Base-by-base conservation (phyloP, 1,140 invertebrate species). In the Brachionus rotundiformis region DNA sequence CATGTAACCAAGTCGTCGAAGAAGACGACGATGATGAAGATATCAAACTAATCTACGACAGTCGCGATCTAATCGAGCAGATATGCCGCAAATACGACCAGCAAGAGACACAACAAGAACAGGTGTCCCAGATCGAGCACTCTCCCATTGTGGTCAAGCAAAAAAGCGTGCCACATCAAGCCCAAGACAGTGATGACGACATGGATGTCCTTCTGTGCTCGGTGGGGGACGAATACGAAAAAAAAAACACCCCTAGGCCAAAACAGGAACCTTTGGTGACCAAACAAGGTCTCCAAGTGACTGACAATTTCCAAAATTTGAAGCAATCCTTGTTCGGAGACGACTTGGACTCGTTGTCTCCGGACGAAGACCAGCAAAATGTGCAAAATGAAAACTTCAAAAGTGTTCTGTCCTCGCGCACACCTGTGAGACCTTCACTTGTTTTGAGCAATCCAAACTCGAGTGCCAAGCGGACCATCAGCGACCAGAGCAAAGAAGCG, bases 61-160 rank as follows among this genome's bases (percentile, higher is more conserved):
- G 63, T 19, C 27, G 63, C 0, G 63, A 68, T 16, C n/a, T 68
- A 33, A 68, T 68, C 63, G 63, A 68, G n/a, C 63, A 68, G 29
- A 68, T 68, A 33, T 68, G 63, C 33, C 63, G 63, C 16, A 68
- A 68, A 33, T 68, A 68, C 63, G 63, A 68, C 63, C n/a, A n/a
- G 8, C 29, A 4, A 36, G 33, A 2, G 27, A 31, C 3, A 10
- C 63, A 13, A 39, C 27, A 39, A 36, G 5, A 11, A 68, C 7
- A 23, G 7, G 36, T n/a, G 31, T 3, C 8, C 27, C 0, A 11
- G 16, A n/a, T 8, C 29, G 63, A 68, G 3, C 27, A 68, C 11
- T 68, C 63, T 4, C 63, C 63, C 11, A 68, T 68, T 68, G 16
- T 68, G 29, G 31, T 68, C 10, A 68, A 68, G 16, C 31, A 31